Conservation (phyloP, 2,113 vertebrate species). For the Zosterops japonicus region DNA sequence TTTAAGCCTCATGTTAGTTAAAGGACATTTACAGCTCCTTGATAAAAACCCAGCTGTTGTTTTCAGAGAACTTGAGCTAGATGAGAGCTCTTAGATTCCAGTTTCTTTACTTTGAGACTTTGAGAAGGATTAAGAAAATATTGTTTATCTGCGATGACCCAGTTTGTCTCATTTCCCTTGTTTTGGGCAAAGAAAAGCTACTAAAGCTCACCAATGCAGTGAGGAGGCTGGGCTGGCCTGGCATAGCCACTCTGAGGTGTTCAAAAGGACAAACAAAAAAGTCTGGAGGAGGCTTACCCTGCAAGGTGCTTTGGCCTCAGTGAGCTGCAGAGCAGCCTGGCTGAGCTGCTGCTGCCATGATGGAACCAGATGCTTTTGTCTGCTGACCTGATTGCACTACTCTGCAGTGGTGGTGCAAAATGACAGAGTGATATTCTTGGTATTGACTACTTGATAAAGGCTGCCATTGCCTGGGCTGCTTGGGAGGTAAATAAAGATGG, state of each 20-base stretch:
- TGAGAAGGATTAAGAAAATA: background rate
- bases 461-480: background rate
- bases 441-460: background rate
- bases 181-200: background rate
- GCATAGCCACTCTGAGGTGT: background rate
- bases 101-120: background rate
- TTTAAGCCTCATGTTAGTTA: background rate
- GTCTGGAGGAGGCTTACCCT: background rate
- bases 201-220: accelerated
- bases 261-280: background rate
- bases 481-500: background rate
- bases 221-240: background rate
- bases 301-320: background rate
- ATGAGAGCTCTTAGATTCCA: background rate
- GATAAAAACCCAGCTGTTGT: background rate
- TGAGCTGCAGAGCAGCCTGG: background rate
- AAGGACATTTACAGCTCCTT: background rate
- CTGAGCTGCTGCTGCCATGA: accelerated
- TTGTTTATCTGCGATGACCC: background rate
- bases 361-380: background rate
- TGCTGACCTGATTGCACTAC: background rate
- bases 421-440: background rate
- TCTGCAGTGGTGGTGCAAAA: background rate
- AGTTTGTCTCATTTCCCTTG: background rate
- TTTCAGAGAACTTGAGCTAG: background rate